Evolutionary conservation across 1,140 invertebrate species (phyloP).

Genomic region (Megalonaias nervosa): DNA sequence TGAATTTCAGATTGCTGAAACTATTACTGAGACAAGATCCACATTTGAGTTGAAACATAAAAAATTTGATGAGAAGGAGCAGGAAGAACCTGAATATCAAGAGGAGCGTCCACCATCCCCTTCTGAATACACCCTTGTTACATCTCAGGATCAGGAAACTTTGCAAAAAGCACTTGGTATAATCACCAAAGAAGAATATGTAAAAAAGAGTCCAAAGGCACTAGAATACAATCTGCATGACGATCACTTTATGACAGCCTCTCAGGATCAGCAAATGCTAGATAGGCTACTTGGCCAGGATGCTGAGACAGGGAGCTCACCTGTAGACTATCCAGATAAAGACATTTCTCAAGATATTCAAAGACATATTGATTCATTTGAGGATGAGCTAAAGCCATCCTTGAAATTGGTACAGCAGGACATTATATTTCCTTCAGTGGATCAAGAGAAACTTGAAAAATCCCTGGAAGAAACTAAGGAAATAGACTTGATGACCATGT

Average conservation of each 20-base stretch:
- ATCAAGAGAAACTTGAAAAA: constrained; percentile 28
- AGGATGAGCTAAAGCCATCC: too few relatives aligned
- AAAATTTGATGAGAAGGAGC: constrained; percentile 23
- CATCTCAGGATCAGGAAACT: constrained; percentile 64
- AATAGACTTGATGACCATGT: constrained; percentile 12
- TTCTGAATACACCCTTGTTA: constrained; percentile 66
- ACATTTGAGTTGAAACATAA: background rate
- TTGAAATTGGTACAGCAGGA: background rate
- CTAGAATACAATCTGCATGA: too few relatives aligned
- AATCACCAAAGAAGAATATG: too few relatives aligned
- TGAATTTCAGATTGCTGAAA: constrained; percentile 28
- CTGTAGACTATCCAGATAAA: too few relatives aligned
- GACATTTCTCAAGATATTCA: too few relatives aligned
- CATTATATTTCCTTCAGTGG: constrained; percentile 25
- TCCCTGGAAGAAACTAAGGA: constrained; percentile 20
- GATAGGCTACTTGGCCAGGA: too few relatives aligned
- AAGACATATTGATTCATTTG: too few relatives aligned
- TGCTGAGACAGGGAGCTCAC: too few relatives aligned
- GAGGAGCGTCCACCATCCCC: constrained; percentile 65
- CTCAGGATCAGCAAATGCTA: too few relatives aligned
- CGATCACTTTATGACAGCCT: too few relatives aligned
- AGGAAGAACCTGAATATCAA: constrained; percentile 15
- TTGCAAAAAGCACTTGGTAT: constrained; percentile 14
- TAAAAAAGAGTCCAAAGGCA: too few relatives aligned
- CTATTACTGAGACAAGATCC: constrained; percentile 26